A percentile compares a stretch with the other conserved stretches of the same genome.
Conservation (phyloP, 2,113 vertebrate species). For the Nycticebus coucang region DNA sequence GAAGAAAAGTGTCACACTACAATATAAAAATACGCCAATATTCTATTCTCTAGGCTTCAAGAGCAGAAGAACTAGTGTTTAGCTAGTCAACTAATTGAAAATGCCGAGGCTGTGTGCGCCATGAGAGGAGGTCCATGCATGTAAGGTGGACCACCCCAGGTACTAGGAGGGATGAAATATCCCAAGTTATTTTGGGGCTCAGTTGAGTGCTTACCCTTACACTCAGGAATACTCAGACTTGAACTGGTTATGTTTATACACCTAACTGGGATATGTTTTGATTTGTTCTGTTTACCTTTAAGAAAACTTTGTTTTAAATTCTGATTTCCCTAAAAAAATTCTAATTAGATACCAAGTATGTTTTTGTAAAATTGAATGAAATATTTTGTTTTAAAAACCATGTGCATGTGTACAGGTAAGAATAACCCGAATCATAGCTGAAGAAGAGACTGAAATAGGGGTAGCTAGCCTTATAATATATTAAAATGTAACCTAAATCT, state of each 20-base stretch:
- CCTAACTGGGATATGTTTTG: neutral
- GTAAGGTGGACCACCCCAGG: neutral
- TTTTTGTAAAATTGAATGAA: neutral
- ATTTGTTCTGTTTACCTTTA: neutral
- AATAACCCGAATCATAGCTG: neutral
- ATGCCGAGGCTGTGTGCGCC: rapidly evolving
- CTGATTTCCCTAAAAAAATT: neutral
- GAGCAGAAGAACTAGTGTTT: neutral
- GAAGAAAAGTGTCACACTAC: neutral
- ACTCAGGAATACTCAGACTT: neutral
- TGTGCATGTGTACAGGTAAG: neutral
- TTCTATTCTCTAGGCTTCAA: neutral
- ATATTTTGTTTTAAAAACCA: neutral
- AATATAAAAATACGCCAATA: neutral
- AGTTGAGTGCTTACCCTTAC: neutral
- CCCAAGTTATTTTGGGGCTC: neutral
- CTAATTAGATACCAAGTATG: neutral
- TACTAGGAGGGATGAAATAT: neutral
- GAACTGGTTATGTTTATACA: too few species aligned
- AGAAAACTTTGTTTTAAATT: neutral
- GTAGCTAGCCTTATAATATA: neutral
- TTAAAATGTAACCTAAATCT: neutral
- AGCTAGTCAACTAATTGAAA: neutral
- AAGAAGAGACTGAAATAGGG: neutral
- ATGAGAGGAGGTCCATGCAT: rapidly evolving